A percentile compares a stretch with the other conserved stretches of the same genome.
Evolutionary conservation across 2,888 invertebrate species (phyloP).

Genomic region (Phalera bucephala): DNA sequence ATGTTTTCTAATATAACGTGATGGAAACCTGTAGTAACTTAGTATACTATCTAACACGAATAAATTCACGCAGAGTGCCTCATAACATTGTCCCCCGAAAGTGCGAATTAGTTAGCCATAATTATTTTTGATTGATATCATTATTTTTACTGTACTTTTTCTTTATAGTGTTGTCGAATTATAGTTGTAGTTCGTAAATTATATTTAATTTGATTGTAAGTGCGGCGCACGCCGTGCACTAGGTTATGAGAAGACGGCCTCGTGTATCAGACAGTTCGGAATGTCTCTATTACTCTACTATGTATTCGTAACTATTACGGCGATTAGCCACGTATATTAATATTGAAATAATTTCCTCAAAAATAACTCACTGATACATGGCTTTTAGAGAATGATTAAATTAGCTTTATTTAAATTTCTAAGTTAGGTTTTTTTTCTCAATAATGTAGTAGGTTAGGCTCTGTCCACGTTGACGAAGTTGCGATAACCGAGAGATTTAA

Average conservation of each 20-base stretch:
- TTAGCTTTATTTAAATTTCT: slow-evolving; percentile 77
- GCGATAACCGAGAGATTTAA: slow-evolving; percentile 33
- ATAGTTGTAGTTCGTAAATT: slow-evolving; percentile 70
- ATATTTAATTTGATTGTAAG: slow-evolving; percentile 52
- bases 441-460: slow-evolving; percentile 47
- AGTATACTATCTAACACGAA: slow-evolving; percentile 59
- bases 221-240: slow-evolving; percentile 22
- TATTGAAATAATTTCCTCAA: slow-evolving; percentile 39
- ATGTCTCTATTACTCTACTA: slow-evolving; percentile 36
- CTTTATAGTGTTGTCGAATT: slow-evolving; percentile 66
- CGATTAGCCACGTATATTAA: slow-evolving; percentile 37
- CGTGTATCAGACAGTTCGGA: slow-evolving; percentile 57
- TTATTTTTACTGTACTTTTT: slow-evolving; percentile 63
- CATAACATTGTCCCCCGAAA: slow-evolving; percentile 71
- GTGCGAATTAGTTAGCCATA: slow-evolving; percentile 75
- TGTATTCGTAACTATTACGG: slow-evolving; percentile 45
- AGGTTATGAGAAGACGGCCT: slow-evolving; percentile 43
- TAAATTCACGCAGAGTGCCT: slow-evolving; percentile 81
- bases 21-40: slow-evolving; percentile 54
- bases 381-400: slow-evolving; percentile 65
- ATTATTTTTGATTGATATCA: slow-evolving; percentile 64
- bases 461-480: slow-evolving; percentile 24
- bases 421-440: slow-evolving; percentile 68
- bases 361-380: slow-evolving; percentile 64
- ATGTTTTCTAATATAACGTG: slow-evolving; percentile 60